These are phyloP conservation scores for Antheraea assamensis DNA, from an alignment of 2,888 invertebrate genomes.

Conservation along the genomic window DNA sequence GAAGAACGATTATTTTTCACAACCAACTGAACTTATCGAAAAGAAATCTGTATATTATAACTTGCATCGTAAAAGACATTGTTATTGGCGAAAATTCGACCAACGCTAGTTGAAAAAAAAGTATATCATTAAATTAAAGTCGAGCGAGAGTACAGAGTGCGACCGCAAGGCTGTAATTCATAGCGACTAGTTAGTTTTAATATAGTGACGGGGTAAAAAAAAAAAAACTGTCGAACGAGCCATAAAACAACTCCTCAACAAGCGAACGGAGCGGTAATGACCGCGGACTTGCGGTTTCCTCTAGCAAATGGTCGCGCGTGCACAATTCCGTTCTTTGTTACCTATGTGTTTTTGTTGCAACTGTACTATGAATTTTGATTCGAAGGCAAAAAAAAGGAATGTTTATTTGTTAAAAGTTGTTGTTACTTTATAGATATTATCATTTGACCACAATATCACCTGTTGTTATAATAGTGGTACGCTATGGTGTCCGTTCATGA, in stretches of 20 bases:
- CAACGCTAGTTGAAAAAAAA: not conserved
- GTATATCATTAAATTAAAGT: not conserved
- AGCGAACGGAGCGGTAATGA: not conserved
- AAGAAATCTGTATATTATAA: no score
- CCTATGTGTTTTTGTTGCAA: not conserved
- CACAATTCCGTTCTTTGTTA: not conserved
- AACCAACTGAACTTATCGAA: no score
- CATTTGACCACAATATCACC: no score
- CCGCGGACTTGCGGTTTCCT: constrained; percentile 3
- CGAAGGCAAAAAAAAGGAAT: not conserved
- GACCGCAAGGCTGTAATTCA: constrained; percentile 1
- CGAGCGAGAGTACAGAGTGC: not conserved
- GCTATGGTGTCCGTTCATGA: no score
- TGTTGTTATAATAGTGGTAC: no score
- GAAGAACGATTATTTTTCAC: no score
- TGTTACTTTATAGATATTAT: no score
- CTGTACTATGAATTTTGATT: not conserved
- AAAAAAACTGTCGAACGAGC: constrained; percentile 4
- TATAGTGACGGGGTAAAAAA: not conserved
- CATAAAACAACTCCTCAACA: constrained; percentile 7
- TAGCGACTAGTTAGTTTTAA: constrained; percentile 12
- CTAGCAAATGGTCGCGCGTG: constrained; percentile 2
- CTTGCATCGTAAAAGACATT: no score
- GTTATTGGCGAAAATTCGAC: not conserved
- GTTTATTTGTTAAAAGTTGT: not conserved